Percentiles rank a stretch among this genome's conserved stretches.
phyloP scores from a whole-genome alignment of 2,797 vertebrate genomes.

The Diplodus sargus region DNA sequence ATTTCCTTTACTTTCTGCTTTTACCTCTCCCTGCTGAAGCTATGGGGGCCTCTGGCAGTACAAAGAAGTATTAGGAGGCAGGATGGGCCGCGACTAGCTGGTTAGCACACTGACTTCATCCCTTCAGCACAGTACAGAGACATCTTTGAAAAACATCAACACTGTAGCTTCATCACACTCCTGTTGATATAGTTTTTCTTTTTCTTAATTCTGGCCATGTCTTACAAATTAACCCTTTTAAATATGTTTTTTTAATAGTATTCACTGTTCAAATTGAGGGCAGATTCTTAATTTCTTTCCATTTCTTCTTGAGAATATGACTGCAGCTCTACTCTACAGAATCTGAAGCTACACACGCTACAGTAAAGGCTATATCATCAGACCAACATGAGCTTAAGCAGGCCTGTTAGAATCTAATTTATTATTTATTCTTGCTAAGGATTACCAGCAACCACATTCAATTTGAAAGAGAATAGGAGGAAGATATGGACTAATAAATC shows the following conservation, averaged over 20 bases:
- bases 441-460: conserved; percentile 44
- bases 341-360: conserved; percentile 20
- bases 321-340: conserved; percentile 25
- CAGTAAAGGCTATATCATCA: conserved; percentile 33
- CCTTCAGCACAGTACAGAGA: too few relatives aligned
- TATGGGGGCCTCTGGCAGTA: too few relatives aligned
- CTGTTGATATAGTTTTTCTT: too few relatives aligned
- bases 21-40: too few relatives aligned
- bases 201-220: too few relatives aligned
- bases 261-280: not conserved
- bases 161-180: too few relatives aligned
- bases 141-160: too few relatives aligned
- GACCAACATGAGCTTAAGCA: conserved; percentile 38
- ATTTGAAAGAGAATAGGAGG: conserved; percentile 42
- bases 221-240: not conserved
- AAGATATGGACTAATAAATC: conserved; percentile 26
- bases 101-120: too few relatives aligned
- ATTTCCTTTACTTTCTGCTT: too few relatives aligned
- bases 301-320: conserved; percentile 20
- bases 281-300: not conserved
- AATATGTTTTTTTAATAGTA: not conserved
- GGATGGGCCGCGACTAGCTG: too few relatives aligned
- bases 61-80: too few relatives aligned
- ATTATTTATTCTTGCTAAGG: conserved; percentile 55
- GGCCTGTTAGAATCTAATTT: conserved; percentile 36